Base-by-base conservation (phyloP, 2,797 vertebrate species). In the Pseudomugil tenellus region DNA sequence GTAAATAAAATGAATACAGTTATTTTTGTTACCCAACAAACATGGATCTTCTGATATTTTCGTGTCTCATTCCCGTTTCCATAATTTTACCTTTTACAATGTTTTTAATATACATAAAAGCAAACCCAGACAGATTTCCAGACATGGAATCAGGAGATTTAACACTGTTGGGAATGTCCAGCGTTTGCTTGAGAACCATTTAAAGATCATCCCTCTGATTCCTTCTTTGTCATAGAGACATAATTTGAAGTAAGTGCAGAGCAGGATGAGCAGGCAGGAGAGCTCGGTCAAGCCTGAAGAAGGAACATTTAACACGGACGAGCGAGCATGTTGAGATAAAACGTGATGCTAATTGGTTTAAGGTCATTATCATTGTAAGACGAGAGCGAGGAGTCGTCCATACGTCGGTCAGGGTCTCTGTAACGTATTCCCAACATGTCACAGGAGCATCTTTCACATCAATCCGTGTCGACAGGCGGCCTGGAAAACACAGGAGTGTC, bases 171-270 rank as follows among this genome's bases (percentile, higher is more conserved):
- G 55, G 16, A 62, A 31, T n/a, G 8, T 66, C 55, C 73, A 64
- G 65, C 26, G 17, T 59, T 61, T 63, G 46, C 34, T 41, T 10
- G 8, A 35, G 28, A 58, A 55, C 81, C 62, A 32, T 70, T 77
- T 60, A 23, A 56, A 56, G 39, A 58, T 0, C 2, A 56, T 75
- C 74, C 49, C 5, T 48, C 52, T n/a, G 25, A 68, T 79, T 21
- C 69, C 13, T 32, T 59, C 34, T 67, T 63, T 65, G 62, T 46
- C 57, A 41, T 83, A 68, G n/a, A 62, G 74, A 79, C 26, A 14
- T 77, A 43, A 83, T 81, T n/a, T 35, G 57, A 77, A 63, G 28
- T 58, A 72, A 79, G 72, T 14, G 35, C 28, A 23, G 39, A 2
- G 10, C 54, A 1, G 32, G 31, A 51, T 16, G 54, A 56, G 12